Evolutionary conservation across 2,888 invertebrate species (phyloP).

Genomic region (Agapetus fuscipes): DNA sequence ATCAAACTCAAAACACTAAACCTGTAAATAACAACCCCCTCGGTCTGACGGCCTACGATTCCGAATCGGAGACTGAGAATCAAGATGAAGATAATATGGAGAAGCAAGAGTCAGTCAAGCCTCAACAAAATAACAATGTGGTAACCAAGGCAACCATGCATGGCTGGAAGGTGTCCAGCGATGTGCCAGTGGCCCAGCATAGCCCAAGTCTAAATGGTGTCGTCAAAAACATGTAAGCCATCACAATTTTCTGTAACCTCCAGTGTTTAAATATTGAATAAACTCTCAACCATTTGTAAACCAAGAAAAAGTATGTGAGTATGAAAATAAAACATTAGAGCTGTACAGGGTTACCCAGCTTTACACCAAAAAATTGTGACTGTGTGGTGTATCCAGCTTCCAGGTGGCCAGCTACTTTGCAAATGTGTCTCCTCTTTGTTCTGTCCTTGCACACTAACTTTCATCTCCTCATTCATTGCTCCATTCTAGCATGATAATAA

Average conservation of each 20-base stretch:
- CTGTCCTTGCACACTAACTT: too few relatives aligned
- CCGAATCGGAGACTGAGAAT: slow-evolving; percentile 46
- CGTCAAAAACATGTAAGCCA: slow-evolving; percentile 35
- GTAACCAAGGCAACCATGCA: slow-evolving; percentile 37
- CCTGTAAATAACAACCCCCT: slow-evolving; percentile 3
- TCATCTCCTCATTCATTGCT: too few relatives aligned
- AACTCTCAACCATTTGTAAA: too few relatives aligned
- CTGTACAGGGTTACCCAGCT: too few relatives aligned
- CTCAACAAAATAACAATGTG: slow-evolving; percentile 13
- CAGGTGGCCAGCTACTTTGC: too few relatives aligned
- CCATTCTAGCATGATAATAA: too few relatives aligned
- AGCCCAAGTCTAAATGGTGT: slow-evolving; percentile 44
- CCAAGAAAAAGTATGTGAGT: too few relatives aligned
- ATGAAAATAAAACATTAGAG: too few relatives aligned
- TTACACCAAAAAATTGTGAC: too few relatives aligned
- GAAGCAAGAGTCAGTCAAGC: neutral
- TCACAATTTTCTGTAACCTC: too few relatives aligned
- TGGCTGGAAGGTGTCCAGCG: slow-evolving; percentile 40
- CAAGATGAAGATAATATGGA: slow-evolving; percentile 20
- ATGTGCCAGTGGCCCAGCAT: slow-evolving; percentile 34
- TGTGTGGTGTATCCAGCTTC: too few relatives aligned
- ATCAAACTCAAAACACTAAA: neutral
- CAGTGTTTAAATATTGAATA: neutral
- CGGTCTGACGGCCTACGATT: slow-evolving; percentile 49
- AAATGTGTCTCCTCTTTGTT: too few relatives aligned